Evolutionary conservation across 2,113 vertebrate genomes (phyloP).

Genomic region (Ciconia boyciana): DNA sequence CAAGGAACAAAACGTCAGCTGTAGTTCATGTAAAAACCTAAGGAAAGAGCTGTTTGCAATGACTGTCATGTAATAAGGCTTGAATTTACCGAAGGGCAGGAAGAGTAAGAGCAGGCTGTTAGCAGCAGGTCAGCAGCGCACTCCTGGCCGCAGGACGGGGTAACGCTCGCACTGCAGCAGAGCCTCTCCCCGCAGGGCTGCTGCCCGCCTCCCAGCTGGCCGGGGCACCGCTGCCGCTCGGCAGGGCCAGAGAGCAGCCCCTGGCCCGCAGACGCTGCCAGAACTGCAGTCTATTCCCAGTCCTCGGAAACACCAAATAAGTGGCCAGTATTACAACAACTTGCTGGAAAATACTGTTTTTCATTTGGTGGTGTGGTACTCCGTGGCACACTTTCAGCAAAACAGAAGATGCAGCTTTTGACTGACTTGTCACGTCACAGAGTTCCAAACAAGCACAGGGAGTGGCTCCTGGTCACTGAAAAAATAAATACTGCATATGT

Average conservation of each 20-base stretch:
- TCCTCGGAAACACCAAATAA: not conserved
- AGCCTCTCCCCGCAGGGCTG: not conserved
- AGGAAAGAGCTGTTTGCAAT: not conserved
- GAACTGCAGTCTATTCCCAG: not conserved
- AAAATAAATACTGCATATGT: not conserved
- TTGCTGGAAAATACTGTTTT: not conserved
- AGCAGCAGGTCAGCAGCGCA: not conserved
- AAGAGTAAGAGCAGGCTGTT: not conserved
- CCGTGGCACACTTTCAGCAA: not conserved
- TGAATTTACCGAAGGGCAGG: not conserved
- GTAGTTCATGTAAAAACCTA: not conserved
- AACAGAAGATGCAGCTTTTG: not conserved
- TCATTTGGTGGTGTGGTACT: not conserved
- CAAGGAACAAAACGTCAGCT: not conserved
- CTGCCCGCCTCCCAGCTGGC: not conserved
- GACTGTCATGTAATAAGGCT: not conserved
- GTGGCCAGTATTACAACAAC: too few species aligned
- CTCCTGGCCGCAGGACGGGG: fast-evolving
- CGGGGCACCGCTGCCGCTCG: fast-evolving
- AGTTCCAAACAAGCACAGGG: not conserved
- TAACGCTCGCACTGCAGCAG: fast-evolving
- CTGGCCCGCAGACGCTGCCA: fast-evolving
- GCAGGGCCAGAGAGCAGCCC: not conserved
- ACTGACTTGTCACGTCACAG: not conserved
- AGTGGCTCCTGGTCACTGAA: not conserved